phyloP scores from a whole-genome alignment of 37 sponge, comb jelly and placozoan genomes.

The Beroe ovata region DNA sequence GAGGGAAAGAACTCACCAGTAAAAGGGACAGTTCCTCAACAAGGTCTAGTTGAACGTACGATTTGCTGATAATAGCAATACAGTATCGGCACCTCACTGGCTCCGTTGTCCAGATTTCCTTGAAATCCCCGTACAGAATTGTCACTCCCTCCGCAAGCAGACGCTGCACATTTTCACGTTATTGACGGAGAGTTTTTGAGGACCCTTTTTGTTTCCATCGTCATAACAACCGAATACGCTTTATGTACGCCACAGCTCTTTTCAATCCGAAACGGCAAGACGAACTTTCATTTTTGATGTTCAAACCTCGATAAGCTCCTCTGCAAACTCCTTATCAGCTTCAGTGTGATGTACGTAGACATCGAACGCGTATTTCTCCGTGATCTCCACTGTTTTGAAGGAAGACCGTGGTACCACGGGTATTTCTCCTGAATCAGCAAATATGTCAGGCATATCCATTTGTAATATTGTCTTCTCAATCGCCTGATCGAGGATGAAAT shows the following conservation, averaged over 20 bases:
- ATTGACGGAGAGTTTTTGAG: too few relatives aligned
- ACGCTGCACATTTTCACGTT: too few relatives aligned
- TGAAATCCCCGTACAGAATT: constrained; percentile 28
- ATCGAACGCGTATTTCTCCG: constrained; percentile 9
- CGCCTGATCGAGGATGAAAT: too few relatives aligned
- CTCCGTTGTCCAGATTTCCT: constrained; percentile 33
- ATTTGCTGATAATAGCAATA: constrained; percentile 1
- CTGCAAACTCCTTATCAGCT: constrained; percentile 21
- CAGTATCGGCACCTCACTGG: constrained; percentile 33
- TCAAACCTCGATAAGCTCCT: constrained; percentile 23
- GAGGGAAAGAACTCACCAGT: too few relatives aligned
- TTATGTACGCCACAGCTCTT: too few relatives aligned
- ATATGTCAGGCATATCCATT: too few relatives aligned
- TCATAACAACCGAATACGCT: too few relatives aligned
- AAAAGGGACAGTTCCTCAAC: not conserved
- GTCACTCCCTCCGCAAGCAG: constrained; percentile 8
- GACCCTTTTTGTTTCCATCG: too few relatives aligned
- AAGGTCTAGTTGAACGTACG: not conserved
- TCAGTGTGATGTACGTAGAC: constrained; percentile 13
- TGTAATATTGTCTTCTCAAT: too few relatives aligned
- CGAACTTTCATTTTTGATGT: too few relatives aligned
- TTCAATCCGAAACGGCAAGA: too few relatives aligned
- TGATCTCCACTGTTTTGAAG: constrained; percentile 13
- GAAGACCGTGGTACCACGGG: constrained; percentile 11
- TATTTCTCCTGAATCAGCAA: constrained; percentile 8